Evolutionary conservation across 2,113 vertebrate genomes (phyloP).

Genomic region (Dicrurus megarhynchus): DNA sequence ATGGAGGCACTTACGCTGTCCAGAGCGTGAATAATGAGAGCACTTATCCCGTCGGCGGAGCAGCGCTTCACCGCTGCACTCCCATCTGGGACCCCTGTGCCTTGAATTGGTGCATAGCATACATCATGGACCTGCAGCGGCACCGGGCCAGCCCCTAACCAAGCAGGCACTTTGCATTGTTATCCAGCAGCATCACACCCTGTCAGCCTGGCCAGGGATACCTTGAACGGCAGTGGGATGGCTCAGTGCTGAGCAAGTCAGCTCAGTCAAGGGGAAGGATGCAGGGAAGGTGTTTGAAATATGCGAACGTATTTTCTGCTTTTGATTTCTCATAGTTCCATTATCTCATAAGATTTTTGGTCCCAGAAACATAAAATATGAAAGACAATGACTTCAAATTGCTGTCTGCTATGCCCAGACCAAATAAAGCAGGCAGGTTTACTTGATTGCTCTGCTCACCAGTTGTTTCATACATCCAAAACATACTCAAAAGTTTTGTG

Average conservation of each 20-base stretch:
- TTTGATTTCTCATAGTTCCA: background rate
- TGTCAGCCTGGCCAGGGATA: background rate
- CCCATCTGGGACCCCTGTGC: background rate
- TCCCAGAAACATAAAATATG: background rate
- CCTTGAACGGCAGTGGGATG: background rate
- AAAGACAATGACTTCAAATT: background rate
- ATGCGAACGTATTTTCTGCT: background rate
- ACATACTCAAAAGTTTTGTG: background rate
- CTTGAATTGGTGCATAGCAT: background rate
- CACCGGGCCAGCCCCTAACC: background rate
- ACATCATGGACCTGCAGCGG: background rate
- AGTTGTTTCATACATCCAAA: background rate
- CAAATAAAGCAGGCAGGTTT: background rate
- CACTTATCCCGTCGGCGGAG: background rate
- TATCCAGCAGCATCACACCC: background rate
- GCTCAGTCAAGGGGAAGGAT: background rate
- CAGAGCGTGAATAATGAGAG: slow-evolving; percentile 38
- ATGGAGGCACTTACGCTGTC: slow-evolving; percentile 45
- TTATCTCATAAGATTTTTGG: background rate
- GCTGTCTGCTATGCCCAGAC: background rate
- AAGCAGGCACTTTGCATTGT: background rate
- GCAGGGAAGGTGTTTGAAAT: background rate
- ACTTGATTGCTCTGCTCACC: background rate
- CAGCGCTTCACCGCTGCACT: rapidly evolving
- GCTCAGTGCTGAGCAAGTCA: background rate